These are phyloP conservation scores for Tachuris rubrigastra DNA, from an alignment of 2,113 vertebrate genomes.

Conservation along the genomic window DNA sequence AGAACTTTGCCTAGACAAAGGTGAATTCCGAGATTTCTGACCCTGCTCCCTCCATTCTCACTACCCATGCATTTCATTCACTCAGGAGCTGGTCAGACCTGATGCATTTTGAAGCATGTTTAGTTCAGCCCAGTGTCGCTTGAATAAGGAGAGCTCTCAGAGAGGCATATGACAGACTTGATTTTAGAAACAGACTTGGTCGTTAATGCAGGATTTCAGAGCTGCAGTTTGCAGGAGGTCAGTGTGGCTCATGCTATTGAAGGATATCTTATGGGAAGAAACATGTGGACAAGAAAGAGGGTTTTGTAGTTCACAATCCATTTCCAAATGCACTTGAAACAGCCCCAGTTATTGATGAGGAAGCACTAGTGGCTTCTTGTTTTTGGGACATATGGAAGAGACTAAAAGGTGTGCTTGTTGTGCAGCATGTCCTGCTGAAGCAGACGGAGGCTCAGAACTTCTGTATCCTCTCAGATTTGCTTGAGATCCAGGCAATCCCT, in stretches of 20 bases:
- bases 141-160: neutral
- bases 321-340: neutral
- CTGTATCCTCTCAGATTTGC: neutral
- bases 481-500: neutral
- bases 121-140: neutral
- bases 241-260: neutral
- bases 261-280: neutral
- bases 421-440: neutral
- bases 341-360: neutral
- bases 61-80: slow-evolving; percentile 41
- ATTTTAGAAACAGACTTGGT: neutral
- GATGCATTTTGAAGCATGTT: neutral
- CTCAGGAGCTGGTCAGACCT: neutral
- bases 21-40: neutral
- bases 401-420: neutral
- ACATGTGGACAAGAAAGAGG: neutral
- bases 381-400: neutral
- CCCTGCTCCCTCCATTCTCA: slow-evolving; percentile 15
- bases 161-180: neutral
- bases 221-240: neutral
- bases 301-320: neutral
- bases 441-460: neutral
- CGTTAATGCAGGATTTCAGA: neutral
- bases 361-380: neutral
- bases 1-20: neutral